A percentile compares a stretch with the other conserved stretches of the same genome.
Conservation (phyloP, 2,888 invertebrate species). For the Azorinus chamasolen region DNA sequence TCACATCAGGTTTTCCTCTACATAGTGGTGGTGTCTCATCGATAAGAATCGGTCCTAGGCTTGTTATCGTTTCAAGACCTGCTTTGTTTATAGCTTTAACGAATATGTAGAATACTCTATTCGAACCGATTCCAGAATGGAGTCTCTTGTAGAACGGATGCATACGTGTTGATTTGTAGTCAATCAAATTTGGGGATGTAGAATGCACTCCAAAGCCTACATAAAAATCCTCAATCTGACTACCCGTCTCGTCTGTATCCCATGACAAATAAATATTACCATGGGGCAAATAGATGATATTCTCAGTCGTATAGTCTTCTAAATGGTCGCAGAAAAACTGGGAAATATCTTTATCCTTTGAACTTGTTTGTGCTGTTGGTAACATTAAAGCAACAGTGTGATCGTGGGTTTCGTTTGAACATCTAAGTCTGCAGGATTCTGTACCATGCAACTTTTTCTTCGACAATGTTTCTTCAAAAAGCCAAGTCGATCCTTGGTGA, state of each 20-base stretch:
- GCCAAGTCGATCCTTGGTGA: slow-evolving; percentile 31
- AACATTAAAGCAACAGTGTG: no score
- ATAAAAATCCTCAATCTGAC: slow-evolving; percentile 60
- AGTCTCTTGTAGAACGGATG: slow-evolving; percentile 30
- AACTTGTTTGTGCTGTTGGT: no score
- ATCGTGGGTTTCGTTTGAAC: no score
- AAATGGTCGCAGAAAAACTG: slow-evolving; percentile 23
- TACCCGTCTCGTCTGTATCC: slow-evolving; percentile 46
- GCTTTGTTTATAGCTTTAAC: slow-evolving; percentile 65
- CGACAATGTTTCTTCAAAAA: slow-evolving; percentile 46
- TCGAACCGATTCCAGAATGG: slow-evolving; percentile 54
- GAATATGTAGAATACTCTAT: slow-evolving; percentile 52
- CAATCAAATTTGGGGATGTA: slow-evolving; percentile 43
- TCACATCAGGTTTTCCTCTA: slow-evolving; percentile 14
- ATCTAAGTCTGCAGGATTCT: no score
- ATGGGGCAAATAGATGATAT: slow-evolving; percentile 51
- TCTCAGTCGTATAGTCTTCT: slow-evolving; percentile 7
- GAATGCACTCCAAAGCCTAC: slow-evolving; percentile 53
- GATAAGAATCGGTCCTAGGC: slow-evolving; percentile 63
- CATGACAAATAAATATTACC: slow-evolving; percentile 56
- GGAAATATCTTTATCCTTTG: no score
- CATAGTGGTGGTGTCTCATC: slow-evolving; percentile 67
- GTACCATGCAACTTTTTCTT: slow-evolving; percentile 24
- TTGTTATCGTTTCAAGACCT: slow-evolving; percentile 27
- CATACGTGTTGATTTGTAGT: slow-evolving; percentile 45